Conservation (phyloP, 2,888 invertebrate genomes). For the Proisotoma minuta region DNA sequence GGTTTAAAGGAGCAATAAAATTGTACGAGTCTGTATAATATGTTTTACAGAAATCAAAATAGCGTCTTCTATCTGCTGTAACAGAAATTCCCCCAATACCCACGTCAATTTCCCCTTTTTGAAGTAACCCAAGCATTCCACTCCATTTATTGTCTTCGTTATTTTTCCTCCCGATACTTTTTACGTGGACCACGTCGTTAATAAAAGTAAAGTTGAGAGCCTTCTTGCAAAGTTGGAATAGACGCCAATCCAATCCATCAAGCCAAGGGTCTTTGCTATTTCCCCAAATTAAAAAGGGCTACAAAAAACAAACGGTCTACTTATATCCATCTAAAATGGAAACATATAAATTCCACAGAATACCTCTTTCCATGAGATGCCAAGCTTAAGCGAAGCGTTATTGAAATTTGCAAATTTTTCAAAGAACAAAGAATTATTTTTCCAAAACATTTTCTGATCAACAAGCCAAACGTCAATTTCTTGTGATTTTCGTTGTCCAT, state of each 20-base stretch:
- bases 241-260: constrained; percentile 37
- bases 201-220: constrained; percentile 22
- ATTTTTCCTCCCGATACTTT: neutral
- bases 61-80: constrained; percentile 19
- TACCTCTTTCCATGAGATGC: constrained; percentile 34
- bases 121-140: constrained; percentile 21
- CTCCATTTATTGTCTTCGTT: constrained; percentile 12
- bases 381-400: constrained; percentile 11
- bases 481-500: constrained; percentile 4
- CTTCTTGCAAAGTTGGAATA: constrained; percentile 17
- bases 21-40: constrained; percentile 30
- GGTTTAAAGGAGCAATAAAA: constrained; percentile 29
- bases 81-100: constrained; percentile 35
- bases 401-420: constrained; percentile 27
- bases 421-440: constrained; percentile 11
- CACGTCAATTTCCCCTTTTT: constrained; percentile 16
- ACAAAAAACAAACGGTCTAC: too few species aligned
- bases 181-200: neutral
- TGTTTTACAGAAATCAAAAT: constrained; percentile 31
- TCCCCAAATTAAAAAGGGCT: constrained; percentile 31
- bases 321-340: too few species aligned
- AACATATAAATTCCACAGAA: neutral
- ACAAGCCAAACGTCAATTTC: constrained; percentile 30
- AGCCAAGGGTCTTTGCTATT: constrained; percentile 22
- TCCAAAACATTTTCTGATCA: constrained; percentile 11